Percentiles rank a stretch among this genome's conserved stretches.
Conservation (phyloP, 2,797 vertebrate species). For the Decapterus maruadsi region DNA sequence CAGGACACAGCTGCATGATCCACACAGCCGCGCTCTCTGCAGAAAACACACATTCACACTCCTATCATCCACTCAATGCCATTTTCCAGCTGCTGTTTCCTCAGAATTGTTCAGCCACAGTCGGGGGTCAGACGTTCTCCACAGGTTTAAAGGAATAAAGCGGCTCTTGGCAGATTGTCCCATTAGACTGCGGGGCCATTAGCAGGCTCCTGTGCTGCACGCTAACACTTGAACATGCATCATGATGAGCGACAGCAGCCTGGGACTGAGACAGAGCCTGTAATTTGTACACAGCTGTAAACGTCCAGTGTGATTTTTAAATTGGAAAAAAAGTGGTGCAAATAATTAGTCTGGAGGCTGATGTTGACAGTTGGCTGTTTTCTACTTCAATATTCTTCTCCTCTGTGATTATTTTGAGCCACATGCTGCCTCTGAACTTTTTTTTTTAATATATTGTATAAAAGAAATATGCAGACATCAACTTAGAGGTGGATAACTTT, state of each 20-base stretch:
- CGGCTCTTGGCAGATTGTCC: conserved; percentile 35
- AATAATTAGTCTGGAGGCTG: neutral
- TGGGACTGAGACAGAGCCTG: conserved; percentile 2
- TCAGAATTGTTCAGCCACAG: conserved; percentile 60
- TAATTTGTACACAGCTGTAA: neutral
- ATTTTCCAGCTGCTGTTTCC: conserved; percentile 67
- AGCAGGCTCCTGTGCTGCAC: conserved; percentile 6
- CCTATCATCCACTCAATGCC: conserved; percentile 54
- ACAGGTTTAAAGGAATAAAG: conserved; percentile 53
- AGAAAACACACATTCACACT: conserved; percentile 51
- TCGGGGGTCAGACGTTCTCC: conserved; percentile 28
- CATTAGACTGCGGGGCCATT: conserved; percentile 13
- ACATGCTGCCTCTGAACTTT: neutral
- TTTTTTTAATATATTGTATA: neutral
- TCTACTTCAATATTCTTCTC: neutral
- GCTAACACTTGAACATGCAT: conserved; percentile 30
- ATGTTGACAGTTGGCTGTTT: neutral
- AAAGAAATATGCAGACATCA: neutral
- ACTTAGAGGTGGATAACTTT: neutral
- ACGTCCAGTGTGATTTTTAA: neutral
- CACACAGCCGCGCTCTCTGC: conserved; percentile 45
- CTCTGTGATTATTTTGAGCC: too few species aligned
- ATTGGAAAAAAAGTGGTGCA: neutral
- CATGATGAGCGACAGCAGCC: conserved; percentile 15
- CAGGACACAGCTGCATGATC: conserved; percentile 73